phyloP scores from a whole-genome alignment of 2,797 vertebrate genomes.

The Brotula barbata region DNA sequence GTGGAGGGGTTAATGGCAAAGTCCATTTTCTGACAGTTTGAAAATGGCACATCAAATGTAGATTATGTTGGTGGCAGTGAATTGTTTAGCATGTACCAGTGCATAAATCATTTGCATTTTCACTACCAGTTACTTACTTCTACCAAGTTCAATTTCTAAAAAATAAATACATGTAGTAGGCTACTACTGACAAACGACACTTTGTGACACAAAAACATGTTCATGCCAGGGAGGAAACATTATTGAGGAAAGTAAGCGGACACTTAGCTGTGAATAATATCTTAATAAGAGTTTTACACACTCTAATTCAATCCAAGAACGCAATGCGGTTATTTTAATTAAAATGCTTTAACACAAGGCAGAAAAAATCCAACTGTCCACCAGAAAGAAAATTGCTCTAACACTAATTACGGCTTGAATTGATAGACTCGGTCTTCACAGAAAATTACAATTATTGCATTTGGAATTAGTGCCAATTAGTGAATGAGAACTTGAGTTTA shows the following conservation, averaged over 20 bases:
- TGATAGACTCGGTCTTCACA: slow-evolving; percentile 28
- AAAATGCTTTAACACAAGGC: slow-evolving; percentile 23
- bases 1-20: slow-evolving; percentile 1
- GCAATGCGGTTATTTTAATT: slow-evolving; percentile 24
- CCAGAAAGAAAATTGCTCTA: slow-evolving; percentile 7
- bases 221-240: slow-evolving; percentile 12
- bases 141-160: background rate
- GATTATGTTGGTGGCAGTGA: slow-evolving; percentile 39
- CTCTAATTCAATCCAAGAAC: slow-evolving; percentile 7
- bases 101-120: slow-evolving; percentile 14
- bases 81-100: slow-evolving; percentile 24
- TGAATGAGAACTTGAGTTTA: slow-evolving; percentile 22
- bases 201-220: slow-evolving; percentile 16
- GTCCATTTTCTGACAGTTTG: background rate
- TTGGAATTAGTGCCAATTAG: slow-evolving; percentile 35
- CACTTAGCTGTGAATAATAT: slow-evolving; percentile 10
- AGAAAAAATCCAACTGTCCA: slow-evolving; percentile 24
- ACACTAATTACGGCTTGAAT: slow-evolving; percentile 24
- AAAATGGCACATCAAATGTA: slow-evolving; percentile 31
- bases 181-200: slow-evolving; percentile 19
- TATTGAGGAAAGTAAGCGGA: slow-evolving; percentile 1
- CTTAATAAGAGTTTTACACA: slow-evolving; percentile 29
- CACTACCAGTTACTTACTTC: slow-evolving; percentile 6
- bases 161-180: slow-evolving; percentile 12
- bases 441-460: slow-evolving; percentile 25